Conservation (phyloP, 2,113 vertebrate genomes). For the Uropsilus gracilis region DNA sequence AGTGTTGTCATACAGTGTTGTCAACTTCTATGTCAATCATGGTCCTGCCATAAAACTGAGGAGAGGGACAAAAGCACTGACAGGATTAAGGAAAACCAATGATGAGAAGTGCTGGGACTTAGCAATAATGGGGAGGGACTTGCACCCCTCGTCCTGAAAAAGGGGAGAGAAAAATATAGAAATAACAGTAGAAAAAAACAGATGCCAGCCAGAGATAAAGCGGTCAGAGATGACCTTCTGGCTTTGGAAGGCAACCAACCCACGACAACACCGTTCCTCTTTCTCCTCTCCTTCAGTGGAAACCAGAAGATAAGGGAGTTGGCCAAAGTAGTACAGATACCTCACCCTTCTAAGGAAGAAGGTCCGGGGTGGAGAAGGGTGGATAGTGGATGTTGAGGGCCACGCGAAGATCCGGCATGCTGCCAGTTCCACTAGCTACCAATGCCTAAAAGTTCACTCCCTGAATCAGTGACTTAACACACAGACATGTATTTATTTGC, state of each 20-base stretch:
- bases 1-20: too few relatives aligned
- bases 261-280: neutral
- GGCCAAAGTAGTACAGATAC: neutral
- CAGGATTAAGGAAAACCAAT: neutral
- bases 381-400: too few relatives aligned
- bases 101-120: neutral
- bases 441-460: too few relatives aligned
- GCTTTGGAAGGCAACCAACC: neutral
- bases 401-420: neutral
- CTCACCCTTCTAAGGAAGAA: neutral
- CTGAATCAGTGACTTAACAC: neutral
- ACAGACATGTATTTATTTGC: too few relatives aligned
- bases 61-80: neutral
- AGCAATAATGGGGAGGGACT: neutral
- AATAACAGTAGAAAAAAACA: neutral
- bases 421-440: neutral
- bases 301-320: too few relatives aligned
- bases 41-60: neutral
- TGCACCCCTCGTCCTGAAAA: neutral
- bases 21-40: neutral
- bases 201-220: neutral
- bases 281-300: neutral
- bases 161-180: too few relatives aligned
- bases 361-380: neutral
- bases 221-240: neutral